Base-by-base conservation (phyloP, 2,797 vertebrate genomes). In the Alauda arvensis region DNA sequence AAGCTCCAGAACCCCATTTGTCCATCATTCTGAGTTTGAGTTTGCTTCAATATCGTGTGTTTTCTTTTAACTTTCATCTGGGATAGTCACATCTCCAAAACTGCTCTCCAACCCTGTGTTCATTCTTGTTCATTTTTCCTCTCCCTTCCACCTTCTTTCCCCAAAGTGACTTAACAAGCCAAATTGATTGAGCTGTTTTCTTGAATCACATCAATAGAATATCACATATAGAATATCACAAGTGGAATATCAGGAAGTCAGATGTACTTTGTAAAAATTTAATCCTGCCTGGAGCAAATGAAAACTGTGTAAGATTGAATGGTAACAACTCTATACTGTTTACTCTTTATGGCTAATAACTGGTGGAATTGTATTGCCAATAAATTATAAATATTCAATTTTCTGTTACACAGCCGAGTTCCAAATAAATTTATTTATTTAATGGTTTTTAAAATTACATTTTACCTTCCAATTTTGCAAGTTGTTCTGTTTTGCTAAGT, bases 401-500 rank as follows among this genome's bases (percentile, higher is more conserved):
- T 84, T 74, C 56, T 87, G 12, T 75, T 88, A 39, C 5, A 8
- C 24, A 34, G 28, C n/a, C 42, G 70, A 51, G 16, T 71, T 92
- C 49, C 31, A 62, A 72, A 85, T 71, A 8, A 68, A 61, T 29
- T 82, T 8, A 61, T 67, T 76, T 77, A 39, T 65, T 66, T 52
- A 52, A 40, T 74, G 40, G 8, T 45, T 85, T 83, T 59, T 16
- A 26, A 80, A 87, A 80, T 53, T 76, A 15, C 14, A 17, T 56
- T 56, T 87, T 85, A 56, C 21, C 12, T 77, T 71, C 76, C 90
- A 60, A 60, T 83, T 89, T 80, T 91, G 48, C 49, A 85, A 51
- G 29, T 57, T 91, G 16, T 31, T 92, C 43, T 60, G 34, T 85
- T 43, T 77, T 77, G 42, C 48, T 80, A 24, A 49, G 65, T 83